Evolutionary conservation across 2,113 vertebrate species (phyloP).

Genomic region (Hiodon tergisus): DNA sequence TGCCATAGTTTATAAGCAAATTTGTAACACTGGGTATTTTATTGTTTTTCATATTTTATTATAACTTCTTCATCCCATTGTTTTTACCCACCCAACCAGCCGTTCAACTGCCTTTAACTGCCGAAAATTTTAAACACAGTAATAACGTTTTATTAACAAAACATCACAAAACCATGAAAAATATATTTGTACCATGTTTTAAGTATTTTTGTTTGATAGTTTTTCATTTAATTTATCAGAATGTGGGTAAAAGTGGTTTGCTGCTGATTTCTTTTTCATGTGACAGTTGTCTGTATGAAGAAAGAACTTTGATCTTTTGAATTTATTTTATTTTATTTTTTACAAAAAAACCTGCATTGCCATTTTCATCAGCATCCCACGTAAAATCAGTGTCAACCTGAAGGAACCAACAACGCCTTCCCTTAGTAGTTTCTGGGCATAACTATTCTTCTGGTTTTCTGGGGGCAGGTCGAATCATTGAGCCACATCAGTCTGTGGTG

Average conservation of each 20-base stretch:
- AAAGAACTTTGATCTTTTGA: neutral
- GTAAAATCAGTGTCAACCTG: too few relatives aligned
- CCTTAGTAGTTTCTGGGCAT: too few relatives aligned
- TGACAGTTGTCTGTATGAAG: neutral
- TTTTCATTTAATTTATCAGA: slow-evolving; percentile 21
- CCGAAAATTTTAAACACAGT: slow-evolving; percentile 15
- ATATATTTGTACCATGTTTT: slow-evolving; percentile 26
- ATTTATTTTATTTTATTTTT: neutral
- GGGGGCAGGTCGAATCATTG: too few relatives aligned
- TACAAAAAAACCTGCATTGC: neutral
- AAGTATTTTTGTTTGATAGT: slow-evolving; percentile 12
- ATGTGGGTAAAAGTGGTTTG: slow-evolving; percentile 4
- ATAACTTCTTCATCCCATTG: slow-evolving; percentile 4
- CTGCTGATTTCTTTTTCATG: neutral
- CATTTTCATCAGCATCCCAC: neutral
- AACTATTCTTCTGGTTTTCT: too few relatives aligned
- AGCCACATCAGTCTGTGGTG: too few relatives aligned
- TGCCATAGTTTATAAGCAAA: slow-evolving; percentile 24
- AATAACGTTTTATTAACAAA: slow-evolving; percentile 29
- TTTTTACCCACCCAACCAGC: slow-evolving; percentile 15
- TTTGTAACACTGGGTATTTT: slow-evolving; percentile 27
- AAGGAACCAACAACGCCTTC: too few relatives aligned
- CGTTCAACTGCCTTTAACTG: slow-evolving; percentile 13
- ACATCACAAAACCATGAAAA: slow-evolving; percentile 26
- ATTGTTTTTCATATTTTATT: slow-evolving; percentile 10